Evolutionary conservation across 1,140 invertebrate genomes (phyloP).

Genomic region (Alviniconcha marisindica): DNA sequence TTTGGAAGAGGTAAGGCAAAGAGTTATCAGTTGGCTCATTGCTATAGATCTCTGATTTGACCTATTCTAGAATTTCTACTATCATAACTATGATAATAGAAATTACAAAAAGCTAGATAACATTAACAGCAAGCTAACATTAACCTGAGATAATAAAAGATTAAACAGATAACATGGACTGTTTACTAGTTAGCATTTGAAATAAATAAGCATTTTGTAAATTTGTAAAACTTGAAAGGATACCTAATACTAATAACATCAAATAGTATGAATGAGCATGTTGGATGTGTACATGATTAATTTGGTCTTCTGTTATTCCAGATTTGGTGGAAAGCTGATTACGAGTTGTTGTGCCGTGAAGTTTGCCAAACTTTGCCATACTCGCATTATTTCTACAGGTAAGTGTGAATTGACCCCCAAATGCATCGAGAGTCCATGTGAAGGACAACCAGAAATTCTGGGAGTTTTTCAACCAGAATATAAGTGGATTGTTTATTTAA

Average conservation of each 20-base stretch:
- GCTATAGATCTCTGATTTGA: not conserved
- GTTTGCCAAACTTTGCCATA: slow-evolving; percentile 83
- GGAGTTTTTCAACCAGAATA: not conserved
- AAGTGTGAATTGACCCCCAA: too few relatives aligned
- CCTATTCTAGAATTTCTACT: not conserved
- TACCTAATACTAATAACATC: too few relatives aligned
- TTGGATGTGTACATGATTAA: too few relatives aligned
- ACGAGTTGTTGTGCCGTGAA: slow-evolving; percentile 80
- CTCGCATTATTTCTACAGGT: slow-evolving; percentile 96
- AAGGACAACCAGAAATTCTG: not conserved
- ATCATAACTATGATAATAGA: too few relatives aligned
- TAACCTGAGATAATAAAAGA: too few relatives aligned
- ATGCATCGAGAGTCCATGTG: too few relatives aligned
- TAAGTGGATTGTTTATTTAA: not conserved
- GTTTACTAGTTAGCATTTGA: not conserved
- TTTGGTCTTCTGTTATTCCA: slow-evolving; percentile 61
- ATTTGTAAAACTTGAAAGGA: too few relatives aligned
- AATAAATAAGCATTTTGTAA: too few relatives aligned
- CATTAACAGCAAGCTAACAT: too few relatives aligned
- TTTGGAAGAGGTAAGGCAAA: slow-evolving; percentile 87
- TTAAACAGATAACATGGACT: not conserved
- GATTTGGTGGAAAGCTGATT: slow-evolving; percentile 88
- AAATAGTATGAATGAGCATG: too few relatives aligned
- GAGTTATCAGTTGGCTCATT: not conserved
- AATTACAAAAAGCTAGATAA: too few relatives aligned